Evolutionary conservation across 2,797 vertebrate genomes (phyloP).

Genomic region (Hoplostethus atlanticus): DNA sequence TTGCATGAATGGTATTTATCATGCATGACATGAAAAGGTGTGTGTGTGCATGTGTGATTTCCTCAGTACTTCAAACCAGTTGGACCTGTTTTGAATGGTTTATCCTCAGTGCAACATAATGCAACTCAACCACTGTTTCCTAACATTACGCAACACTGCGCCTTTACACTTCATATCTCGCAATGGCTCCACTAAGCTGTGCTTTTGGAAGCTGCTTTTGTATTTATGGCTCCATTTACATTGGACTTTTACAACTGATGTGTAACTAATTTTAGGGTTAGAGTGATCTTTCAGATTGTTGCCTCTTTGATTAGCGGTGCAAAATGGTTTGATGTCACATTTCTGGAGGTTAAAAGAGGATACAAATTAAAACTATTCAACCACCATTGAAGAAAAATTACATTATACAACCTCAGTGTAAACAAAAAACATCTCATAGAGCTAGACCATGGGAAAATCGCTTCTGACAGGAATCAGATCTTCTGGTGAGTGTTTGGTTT

Average conservation of each 20-base stretch:
- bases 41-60: neutral
- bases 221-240: too few relatives aligned
- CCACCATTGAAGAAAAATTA: constrained; percentile 13
- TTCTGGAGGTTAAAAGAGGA: neutral
- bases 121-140: neutral
- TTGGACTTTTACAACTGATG: neutral
- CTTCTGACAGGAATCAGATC: neutral
- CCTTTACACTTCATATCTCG: neutral
- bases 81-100: neutral
- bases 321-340: neutral
- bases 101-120: too few relatives aligned
- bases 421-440: neutral
- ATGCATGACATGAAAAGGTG: constrained; percentile 2
- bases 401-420: neutral
- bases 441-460: constrained; percentile 14
- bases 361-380: neutral
- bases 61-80: constrained; percentile 3
- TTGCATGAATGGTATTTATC: neutral
- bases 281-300: neutral
- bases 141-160: neutral
- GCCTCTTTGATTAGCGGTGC: neutral
- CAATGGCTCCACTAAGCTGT: neutral
- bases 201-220: neutral
- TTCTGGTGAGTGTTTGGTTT: neutral
- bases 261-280: neutral